Base-by-base conservation (phyloP, 2,113 vertebrate genomes). In the Myodes glareolus region DNA sequence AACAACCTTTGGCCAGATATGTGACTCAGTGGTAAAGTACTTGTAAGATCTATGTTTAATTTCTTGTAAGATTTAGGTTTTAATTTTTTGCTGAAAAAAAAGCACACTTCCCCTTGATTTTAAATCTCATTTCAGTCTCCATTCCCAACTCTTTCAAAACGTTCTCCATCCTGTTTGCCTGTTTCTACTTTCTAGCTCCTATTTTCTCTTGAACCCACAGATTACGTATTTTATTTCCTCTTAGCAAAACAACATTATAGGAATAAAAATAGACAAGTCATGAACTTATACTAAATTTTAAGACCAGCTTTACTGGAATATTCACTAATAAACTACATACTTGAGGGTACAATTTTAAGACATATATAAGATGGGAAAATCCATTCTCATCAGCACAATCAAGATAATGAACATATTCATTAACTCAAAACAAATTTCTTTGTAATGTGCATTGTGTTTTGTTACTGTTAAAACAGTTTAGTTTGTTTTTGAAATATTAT, bases 121-220 rank as follows among this genome's bases (percentile, higher is more conserved):
- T 19, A 91, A 31, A 70, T 84, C 39, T 47, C 33, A 55, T 70
- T 72, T 77, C 27, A 89, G 16, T 91, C 65, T 92, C 27, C 50
- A 77, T 89, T 94, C 89, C 36, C 47, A 85, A 80, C 67, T 89
- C 77, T 94, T 89, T 76, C 63, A 72, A 17, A 50, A 92, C 77
- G 67, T 78, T 27, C 45, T 72, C 36, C 17, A 72, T 72, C 70
- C 92, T 77, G 6, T 61, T 82, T 39, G 73, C n/a, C 31, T 12
- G 23, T 61, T 16, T 88, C 33, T 25, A 86, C 31, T 45, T 52
- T 70, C 68, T 91, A 81, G 68, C 90, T 70, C 7, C 61, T 89
- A 73, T 70, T 75, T 73, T 86, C 58, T 92, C 50, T 58, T 27
- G 13, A 68, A 75, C n/a, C 10, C 31, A 80, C 25, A 88, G 67